Conservation (phyloP, 2,888 invertebrate species). For the Scotopteryx bipunctaria region DNA sequence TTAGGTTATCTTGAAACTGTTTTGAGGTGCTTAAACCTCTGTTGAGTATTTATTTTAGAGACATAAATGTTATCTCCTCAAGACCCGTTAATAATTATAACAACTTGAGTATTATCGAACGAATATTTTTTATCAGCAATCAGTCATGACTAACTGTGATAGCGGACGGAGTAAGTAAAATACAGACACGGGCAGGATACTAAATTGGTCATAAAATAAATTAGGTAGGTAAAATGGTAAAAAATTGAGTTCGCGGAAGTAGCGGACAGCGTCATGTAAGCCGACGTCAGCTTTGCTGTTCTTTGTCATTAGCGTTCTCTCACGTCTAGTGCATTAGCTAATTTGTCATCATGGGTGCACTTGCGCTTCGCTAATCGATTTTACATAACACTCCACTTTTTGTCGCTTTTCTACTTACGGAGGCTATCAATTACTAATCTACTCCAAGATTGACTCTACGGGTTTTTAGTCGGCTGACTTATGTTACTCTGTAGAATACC, state of each 20-base stretch:
- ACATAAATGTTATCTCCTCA: too few species aligned
- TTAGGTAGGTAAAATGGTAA: not conserved
- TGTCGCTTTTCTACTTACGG: conserved; percentile 17
- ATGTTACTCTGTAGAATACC: not conserved
- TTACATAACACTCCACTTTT: conserved; percentile 43
- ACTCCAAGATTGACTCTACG: conserved; percentile 33
- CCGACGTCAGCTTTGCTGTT: conserved; percentile 53
- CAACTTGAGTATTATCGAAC: too few species aligned
- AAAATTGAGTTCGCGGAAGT: conserved; percentile 1
- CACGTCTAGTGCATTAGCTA: conserved; percentile 75
- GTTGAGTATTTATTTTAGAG: too few species aligned
- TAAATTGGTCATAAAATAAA: not conserved
- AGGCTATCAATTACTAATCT: conserved; percentile 32
- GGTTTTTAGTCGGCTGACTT: conserved; percentile 11
- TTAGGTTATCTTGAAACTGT: too few species aligned
- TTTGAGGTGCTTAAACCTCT: too few species aligned
- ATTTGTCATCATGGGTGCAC: conserved; percentile 66
- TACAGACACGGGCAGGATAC: not conserved
- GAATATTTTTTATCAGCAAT: too few species aligned
- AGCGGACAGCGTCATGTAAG: conserved; percentile 55
- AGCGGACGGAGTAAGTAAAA: too few species aligned
- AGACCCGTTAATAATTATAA: too few species aligned
- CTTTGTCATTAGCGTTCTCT: conserved; percentile 75
- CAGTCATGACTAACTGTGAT: too few species aligned
- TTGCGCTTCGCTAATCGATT: conserved; percentile 53